A percentile compares a stretch with the other conserved stretches of the same genome.
These are phyloP conservation scores for Hypomecis atomaria DNA, from an alignment of 2,888 invertebrate genomes.

Conservation along the genomic window DNA sequence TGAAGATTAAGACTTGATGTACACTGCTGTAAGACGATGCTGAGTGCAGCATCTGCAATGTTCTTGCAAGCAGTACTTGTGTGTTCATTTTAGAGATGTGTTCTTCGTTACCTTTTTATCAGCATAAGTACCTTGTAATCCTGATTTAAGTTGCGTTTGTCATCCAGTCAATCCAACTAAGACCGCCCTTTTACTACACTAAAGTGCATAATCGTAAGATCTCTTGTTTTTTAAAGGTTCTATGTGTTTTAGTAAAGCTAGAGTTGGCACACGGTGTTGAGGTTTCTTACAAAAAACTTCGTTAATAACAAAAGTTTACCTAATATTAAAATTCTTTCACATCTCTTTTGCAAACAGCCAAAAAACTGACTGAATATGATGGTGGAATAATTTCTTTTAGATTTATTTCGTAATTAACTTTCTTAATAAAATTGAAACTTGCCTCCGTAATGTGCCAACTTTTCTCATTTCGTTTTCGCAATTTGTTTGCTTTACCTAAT, in stretches of 20 bases:
- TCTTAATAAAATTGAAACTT: slow-evolving; percentile 14
- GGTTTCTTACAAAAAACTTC: slow-evolving; percentile 17
- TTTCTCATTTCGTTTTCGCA: slow-evolving; percentile 5
- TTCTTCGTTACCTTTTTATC: too few species aligned
- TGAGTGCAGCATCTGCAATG: too few species aligned
- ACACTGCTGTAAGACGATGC: too few species aligned
- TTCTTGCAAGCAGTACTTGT: too few species aligned
- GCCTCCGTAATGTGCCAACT: not conserved
- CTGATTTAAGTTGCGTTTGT: too few species aligned
- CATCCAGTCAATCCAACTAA: too few species aligned
- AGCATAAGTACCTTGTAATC: too few species aligned
- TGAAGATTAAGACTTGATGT: too few species aligned
- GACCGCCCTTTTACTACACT: too few species aligned
- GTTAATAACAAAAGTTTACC: slow-evolving; percentile 37
- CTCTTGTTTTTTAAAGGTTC: too few species aligned
- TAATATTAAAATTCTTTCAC: slow-evolving; percentile 27
- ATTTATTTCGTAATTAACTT: slow-evolving; percentile 20
- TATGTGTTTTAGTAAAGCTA: not conserved
- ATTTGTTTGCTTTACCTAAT: not conserved
- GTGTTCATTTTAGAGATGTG: too few species aligned
- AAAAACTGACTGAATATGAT: slow-evolving; percentile 9
- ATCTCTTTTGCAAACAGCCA: slow-evolving; percentile 33
- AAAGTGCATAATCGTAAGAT: too few species aligned
- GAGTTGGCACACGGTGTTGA: slow-evolving; percentile 19
- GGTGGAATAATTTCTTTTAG: slow-evolving; percentile 6